These are phyloP conservation scores for Apostichopus japonicus DNA, from an alignment of 35 echinoderm and acorn worm genomes.

Conservation along the genomic window DNA sequence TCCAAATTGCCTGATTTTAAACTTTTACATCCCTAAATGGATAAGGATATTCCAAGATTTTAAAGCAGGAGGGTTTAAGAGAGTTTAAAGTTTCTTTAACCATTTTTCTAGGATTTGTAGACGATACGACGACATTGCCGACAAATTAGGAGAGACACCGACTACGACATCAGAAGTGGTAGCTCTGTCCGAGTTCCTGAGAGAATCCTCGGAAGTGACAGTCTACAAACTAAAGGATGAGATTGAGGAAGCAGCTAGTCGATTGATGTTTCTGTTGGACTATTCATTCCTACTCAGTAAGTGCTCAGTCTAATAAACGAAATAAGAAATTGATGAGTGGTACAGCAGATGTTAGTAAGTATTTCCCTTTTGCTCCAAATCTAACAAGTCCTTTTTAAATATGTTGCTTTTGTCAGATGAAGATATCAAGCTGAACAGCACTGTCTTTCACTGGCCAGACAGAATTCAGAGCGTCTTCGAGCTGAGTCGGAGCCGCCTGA, in stretches of 20 bases:
- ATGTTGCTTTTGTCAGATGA: slow-evolving; percentile 64
- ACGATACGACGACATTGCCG: slow-evolving; percentile 96
- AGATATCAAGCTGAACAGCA: slow-evolving; percentile 98
- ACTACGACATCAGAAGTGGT: slow-evolving; percentile 89
- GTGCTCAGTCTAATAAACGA: background rate
- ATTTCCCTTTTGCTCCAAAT: no score
- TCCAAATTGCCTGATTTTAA: no score
- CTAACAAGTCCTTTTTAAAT: background rate
- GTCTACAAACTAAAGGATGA: slow-evolving; percentile 97
- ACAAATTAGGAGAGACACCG: slow-evolving; percentile 89
- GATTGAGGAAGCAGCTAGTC: slow-evolving; percentile 93
- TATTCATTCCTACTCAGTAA: slow-evolving; percentile 95
- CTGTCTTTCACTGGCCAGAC: slow-evolving; percentile 98
- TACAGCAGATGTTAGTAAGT: no score
- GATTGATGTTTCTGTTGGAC: slow-evolving; percentile 96
- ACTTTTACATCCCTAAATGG: no score
- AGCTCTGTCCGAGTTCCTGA: slow-evolving; percentile 78
- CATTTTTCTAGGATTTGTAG: slow-evolving; percentile 76
- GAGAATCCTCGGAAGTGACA: slow-evolving; percentile 79
- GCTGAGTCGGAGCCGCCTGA: slow-evolving; percentile 77
- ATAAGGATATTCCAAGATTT: no score
- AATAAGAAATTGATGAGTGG: no score
- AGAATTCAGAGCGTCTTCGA: slow-evolving; percentile 99
- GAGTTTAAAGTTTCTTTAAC: no score
- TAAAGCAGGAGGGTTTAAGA: no score